Base-by-base conservation (phyloP, 2,113 vertebrate genomes). In the Spea multiplicata region DNA sequence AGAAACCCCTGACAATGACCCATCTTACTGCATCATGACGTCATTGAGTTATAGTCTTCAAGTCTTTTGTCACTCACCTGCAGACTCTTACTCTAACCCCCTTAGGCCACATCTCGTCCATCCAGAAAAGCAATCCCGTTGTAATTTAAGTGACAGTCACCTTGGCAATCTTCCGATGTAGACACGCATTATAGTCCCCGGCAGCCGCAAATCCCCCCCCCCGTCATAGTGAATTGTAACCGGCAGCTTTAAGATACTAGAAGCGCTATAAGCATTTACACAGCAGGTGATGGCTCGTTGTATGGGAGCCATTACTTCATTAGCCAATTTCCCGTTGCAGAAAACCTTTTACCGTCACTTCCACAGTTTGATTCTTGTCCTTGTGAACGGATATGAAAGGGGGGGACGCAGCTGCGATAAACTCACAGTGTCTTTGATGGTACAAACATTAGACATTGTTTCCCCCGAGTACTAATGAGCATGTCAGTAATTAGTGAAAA, bases 301-400 rank as follows among this genome's bases (percentile, higher is more conserved):
- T 10, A 47, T 64, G 14, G 59, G 53, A 74, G 57, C 64, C 72
- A 48, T 45, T 74, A 61, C n/a, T 74, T 74, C 45, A 64, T 74
- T 74, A 64, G 72, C 59, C 50, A 53, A 64, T 74, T 74, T 44
- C 5, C 55, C 8, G 13, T 48, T 64, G 55, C 13, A 64, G 57
- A 46, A 10, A 74, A 74, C 44, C 72, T 64, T 62, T 62, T 49
- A 74, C 57, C 59, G 49, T 64, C 57, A 74, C 57, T 46, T 10
- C 71, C 55, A 64, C 57, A 74, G 72, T 61, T 64, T 74, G 53
- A 74, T 48, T 74, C 57, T 49, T 64, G 59, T 74, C 14, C 72
- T 74, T 74, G 44, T 74, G 49, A 62, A 64, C 48, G 44, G 59
- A 74, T 74, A 64, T 74, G 6, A 64, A 62, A 64, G 17, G 17